Percentiles rank a stretch among this genome's conserved stretches.
phyloP scores from a whole-genome alignment of 2,888 invertebrate genomes.

The Lathronympha strigana region DNA sequence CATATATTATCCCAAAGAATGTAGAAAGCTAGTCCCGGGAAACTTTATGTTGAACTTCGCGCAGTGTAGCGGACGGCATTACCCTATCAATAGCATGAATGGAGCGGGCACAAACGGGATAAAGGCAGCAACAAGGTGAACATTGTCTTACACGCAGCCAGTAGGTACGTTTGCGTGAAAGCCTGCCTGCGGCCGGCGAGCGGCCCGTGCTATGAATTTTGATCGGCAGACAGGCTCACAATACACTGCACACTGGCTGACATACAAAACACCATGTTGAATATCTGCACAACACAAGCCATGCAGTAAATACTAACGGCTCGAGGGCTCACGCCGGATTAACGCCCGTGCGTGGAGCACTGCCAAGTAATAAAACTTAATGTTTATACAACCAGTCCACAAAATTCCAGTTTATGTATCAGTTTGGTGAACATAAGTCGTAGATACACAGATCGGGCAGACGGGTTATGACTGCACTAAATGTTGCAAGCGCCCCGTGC shows the following conservation, averaged over 20 bases:
- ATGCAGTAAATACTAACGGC: slow-evolving; percentile 72
- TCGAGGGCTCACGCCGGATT: slow-evolving; percentile 70
- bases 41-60: slow-evolving; percentile 31
- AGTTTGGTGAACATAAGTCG: slow-evolving; percentile 50
- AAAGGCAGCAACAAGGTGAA: slow-evolving; percentile 29
- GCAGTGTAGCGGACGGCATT: slow-evolving; percentile 21
- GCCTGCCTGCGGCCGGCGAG: slow-evolving; percentile 46
- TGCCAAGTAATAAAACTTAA: slow-evolving; percentile 83
- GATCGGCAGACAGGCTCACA: slow-evolving; percentile 44
- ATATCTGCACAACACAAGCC: slow-evolving; percentile 57
- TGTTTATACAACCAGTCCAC: slow-evolving; percentile 78
- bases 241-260: slow-evolving; percentile 24
- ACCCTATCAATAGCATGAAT: slow-evolving; percentile 36
- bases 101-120: slow-evolving; percentile 29
- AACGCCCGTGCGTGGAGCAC: slow-evolving; percentile 79
- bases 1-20: slow-evolving; percentile 35
- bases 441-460: slow-evolving; percentile 55
- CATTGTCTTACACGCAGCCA: slow-evolving; percentile 24
- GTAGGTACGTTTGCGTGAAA: slow-evolving; percentile 50
- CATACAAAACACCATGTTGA: slow-evolving; percentile 38
- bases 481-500: slow-evolving; percentile 49
- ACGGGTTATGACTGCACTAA: slow-evolving; percentile 57
- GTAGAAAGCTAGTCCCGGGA: slow-evolving; percentile 18
- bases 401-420: slow-evolving; percentile 70
- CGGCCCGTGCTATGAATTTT: slow-evolving; percentile 54